Base-by-base conservation (phyloP, 2,113 vertebrate genomes). In the Perccottus glenii region DNA sequence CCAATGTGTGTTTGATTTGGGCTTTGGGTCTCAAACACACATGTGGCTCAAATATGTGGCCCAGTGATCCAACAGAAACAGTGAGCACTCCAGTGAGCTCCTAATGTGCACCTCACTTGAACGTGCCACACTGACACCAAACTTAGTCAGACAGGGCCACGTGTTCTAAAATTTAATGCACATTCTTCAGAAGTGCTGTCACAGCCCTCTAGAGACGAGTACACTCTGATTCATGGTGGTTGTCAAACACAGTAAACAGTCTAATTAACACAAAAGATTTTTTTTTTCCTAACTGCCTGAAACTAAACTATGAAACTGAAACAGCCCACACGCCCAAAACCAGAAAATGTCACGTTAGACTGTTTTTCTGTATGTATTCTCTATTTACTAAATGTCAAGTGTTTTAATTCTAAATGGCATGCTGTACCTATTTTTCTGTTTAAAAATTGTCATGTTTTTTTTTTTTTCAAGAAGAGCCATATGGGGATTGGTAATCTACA, bases 21-120 rank as follows among this genome's bases (percentile, higher is more conserved):
- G 77, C 81, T 81, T 64, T 78, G 78, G 67, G 87, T 87, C 81
- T 90, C 81, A 78, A 81, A 85, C 88, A 82, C 86, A 92, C 89
- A 93, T 91, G 87, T 91, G 91, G 86, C 88, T 89, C 73, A 93
- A 93, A 92, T 90, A 92, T 91, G 86, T 85, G 87, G 79, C 87
- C 80, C 51, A 35, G 51, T 10, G 74, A 59, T 91, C 84, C 90
- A 91, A 90, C 78, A 82, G 86, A 87, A 93, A 92, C 87, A 92
- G 82, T 77, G 57, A 38, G 65, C 27, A 77, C 84, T 90, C 83
- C 83, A 86, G 85, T 67, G 38, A 80, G 74, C 82, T 75, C 84
- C 79, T 76, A 59, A 80, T 61, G 69, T 64, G 81, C 75, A 71
- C 78, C 80, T 86, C 71, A 2, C 43, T 76, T 78, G 78, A 85